Percentiles rank a stretch among this genome's conserved stretches.
Conservation (phyloP, 1,140 invertebrate species). For the Plectrocnemia conspersa region DNA sequence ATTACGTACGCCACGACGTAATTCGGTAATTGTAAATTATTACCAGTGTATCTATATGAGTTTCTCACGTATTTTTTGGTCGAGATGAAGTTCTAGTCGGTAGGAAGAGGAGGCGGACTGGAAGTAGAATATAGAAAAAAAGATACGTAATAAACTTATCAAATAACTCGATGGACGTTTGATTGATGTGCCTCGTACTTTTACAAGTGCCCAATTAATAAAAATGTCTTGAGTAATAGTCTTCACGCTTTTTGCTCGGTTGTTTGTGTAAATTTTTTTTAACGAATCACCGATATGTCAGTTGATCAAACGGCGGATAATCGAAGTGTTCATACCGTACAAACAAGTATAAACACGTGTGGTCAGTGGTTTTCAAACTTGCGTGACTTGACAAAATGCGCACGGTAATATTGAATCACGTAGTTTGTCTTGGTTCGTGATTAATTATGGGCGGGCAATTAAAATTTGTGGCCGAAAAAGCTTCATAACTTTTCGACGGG, state of each 20-base stretch:
- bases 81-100: background rate
- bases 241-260: slow-evolving; percentile 15
- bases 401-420: too few species aligned
- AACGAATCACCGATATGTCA: too few species aligned
- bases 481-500: too few species aligned
- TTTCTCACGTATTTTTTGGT: slow-evolving; percentile 12
- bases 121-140: background rate
- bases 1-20: background rate
- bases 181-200: slow-evolving; percentile 22
- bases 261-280: too few species aligned
- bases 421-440: too few species aligned
- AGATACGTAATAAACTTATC: slow-evolving; percentile 23
- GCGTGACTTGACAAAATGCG: too few species aligned
- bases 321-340: too few species aligned
- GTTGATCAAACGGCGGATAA: too few species aligned
- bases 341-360: too few species aligned
- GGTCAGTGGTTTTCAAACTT: too few species aligned
- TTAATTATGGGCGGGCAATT: too few species aligned
- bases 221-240: slow-evolving; percentile 23
- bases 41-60: slow-evolving; percentile 5
- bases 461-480: too few species aligned
- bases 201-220: slow-evolving; percentile 22
- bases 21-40: slow-evolving; percentile 8
- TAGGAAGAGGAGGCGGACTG: background rate
- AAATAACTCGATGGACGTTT: slow-evolving; percentile 14